These are phyloP conservation scores for Athalia circularis DNA, from an alignment of 2,888 invertebrate species.

Conservation along the genomic window DNA sequence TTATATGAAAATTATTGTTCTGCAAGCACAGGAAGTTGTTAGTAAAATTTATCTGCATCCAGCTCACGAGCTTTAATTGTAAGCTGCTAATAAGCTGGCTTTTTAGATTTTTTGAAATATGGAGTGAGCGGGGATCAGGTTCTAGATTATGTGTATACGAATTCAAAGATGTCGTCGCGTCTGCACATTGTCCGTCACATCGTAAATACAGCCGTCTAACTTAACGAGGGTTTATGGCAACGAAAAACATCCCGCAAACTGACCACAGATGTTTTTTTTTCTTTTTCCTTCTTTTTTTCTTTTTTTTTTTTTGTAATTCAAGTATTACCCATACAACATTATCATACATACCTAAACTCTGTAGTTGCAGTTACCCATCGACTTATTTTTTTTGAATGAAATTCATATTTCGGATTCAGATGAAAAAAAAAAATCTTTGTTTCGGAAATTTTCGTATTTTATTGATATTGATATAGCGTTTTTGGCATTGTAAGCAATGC, in stretches of 20 bases:
- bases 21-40: background rate
- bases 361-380: too few species aligned
- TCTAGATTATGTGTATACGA: background rate
- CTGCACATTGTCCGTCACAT: constrained; percentile 42
- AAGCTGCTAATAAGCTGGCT: too few species aligned
- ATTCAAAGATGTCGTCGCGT: constrained; percentile 12
- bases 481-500: too few species aligned
- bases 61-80: too few species aligned
- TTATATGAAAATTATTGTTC: too few species aligned
- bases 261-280: constrained; percentile 28
- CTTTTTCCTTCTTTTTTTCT: background rate
- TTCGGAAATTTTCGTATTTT: too few species aligned
- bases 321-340: too few species aligned
- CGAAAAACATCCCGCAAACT: constrained; percentile 36
- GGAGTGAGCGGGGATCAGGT: background rate
- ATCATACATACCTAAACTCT: too few species aligned
- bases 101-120: background rate
- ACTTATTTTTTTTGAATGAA: background rate
- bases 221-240: constrained; percentile 28
- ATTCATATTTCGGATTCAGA: too few species aligned
- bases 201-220: constrained; percentile 18
- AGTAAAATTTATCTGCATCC: background rate
- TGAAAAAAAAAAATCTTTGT: too few species aligned
- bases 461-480: too few species aligned
- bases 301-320: too few species aligned